Percentiles rank a stretch among this genome's conserved stretches.
Evolutionary conservation across 2,113 vertebrate genomes (phyloP).

Genomic region (Probosciger aterrimus): DNA sequence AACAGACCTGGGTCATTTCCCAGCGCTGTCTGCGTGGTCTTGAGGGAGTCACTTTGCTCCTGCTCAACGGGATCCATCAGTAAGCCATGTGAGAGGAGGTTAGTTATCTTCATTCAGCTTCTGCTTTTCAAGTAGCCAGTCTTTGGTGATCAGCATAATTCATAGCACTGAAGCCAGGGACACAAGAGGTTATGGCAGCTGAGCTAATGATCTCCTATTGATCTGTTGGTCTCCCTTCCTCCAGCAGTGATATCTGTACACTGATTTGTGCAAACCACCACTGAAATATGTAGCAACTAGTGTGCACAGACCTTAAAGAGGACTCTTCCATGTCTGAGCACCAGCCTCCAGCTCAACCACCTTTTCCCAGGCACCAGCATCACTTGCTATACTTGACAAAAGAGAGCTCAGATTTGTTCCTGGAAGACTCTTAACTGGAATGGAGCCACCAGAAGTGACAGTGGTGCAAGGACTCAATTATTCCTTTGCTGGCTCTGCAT

Average conservation of each 20-base stretch:
- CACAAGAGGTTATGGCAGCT: not conserved
- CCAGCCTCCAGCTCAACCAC: not conserved
- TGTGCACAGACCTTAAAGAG: not conserved
- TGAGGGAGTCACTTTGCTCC: not conserved
- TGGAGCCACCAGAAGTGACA: constrained; percentile 2
- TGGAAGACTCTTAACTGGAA: constrained; percentile 13
- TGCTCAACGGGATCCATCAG: not conserved
- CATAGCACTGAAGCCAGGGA: not conserved
- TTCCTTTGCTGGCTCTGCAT: constrained; percentile 69
- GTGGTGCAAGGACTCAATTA: constrained; percentile 67
- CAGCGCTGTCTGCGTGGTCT: not conserved
- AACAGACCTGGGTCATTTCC: not conserved
- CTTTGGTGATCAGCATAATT: not conserved
- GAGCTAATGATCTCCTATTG: not conserved
- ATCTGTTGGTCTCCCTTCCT: not conserved
- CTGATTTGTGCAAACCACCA: not conserved
- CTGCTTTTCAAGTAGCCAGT: not conserved
- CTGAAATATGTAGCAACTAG: not conserved
- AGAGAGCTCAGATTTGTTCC: not conserved
- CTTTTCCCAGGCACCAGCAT: not conserved
- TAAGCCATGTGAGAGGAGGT: not conserved
- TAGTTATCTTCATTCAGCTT: not conserved
- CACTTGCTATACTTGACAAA: not conserved
- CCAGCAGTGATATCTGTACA: not conserved
- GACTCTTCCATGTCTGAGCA: not conserved